These are phyloP conservation scores for Octodon degus DNA, from an alignment of 2,113 vertebrate genomes.

Conservation along the genomic window DNA sequence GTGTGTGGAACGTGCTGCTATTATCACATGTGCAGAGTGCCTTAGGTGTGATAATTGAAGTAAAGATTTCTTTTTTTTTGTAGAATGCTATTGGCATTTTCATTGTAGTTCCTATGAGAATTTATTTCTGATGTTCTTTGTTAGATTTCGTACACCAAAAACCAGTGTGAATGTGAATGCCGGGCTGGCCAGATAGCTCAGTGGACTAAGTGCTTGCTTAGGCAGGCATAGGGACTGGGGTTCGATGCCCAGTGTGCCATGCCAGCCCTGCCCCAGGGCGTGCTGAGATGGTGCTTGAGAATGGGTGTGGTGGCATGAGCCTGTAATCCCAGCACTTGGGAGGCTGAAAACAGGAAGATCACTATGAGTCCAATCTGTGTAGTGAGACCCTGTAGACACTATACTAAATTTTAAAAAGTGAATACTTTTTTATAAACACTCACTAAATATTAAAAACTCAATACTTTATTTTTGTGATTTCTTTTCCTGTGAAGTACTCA, in stretches of 20 bases:
- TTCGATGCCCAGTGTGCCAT: too few relatives aligned
- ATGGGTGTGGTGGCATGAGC: too few relatives aligned
- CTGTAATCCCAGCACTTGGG: too few relatives aligned
- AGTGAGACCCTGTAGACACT: too few relatives aligned
- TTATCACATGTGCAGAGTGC: not conserved
- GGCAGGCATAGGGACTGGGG: too few relatives aligned
- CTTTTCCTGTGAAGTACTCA: not conserved
- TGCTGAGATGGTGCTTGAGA: too few relatives aligned
- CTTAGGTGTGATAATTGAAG: not conserved
- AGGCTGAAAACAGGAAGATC: too few relatives aligned
- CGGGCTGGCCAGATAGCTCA: too few relatives aligned
- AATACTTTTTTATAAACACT: not conserved
- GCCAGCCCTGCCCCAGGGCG: too few relatives aligned
- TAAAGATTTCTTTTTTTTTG: not conserved
- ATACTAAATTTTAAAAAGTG: not conserved
- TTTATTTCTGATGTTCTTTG: not conserved
- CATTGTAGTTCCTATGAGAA: not conserved
- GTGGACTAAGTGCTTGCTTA: too few relatives aligned
- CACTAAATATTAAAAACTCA: not conserved
- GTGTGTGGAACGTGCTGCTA: not conserved
- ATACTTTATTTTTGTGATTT: not conserved
- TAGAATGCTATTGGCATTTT: not conserved
- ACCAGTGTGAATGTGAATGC: not conserved
- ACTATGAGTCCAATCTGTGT: too few relatives aligned
- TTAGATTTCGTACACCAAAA: not conserved